Evolutionary conservation across 2,797 vertebrate genomes (phyloP).

Genomic region (Premnoplex brunnescens): DNA sequence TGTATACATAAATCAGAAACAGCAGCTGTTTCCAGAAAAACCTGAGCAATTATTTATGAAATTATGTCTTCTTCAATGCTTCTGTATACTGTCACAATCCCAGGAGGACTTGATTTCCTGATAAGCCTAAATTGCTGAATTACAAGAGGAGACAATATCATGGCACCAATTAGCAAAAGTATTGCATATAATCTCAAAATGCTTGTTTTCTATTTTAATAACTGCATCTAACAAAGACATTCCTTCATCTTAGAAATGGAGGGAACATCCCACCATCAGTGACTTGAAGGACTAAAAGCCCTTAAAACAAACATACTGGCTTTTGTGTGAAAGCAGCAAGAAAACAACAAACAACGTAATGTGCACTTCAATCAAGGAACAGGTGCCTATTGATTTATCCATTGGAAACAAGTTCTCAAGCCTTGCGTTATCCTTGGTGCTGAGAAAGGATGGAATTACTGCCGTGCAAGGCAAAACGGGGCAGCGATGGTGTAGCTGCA

Average conservation of each 20-base stretch:
- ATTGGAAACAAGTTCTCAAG: background rate
- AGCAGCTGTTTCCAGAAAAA: slow-evolving; percentile 63
- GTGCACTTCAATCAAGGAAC: background rate
- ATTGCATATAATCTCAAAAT: slow-evolving; percentile 20
- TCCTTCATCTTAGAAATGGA: background rate
- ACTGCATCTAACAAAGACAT: background rate
- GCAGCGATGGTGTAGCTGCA: background rate
- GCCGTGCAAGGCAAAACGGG: rapidly evolving
- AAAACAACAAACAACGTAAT: rapidly evolving
- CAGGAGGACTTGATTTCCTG: slow-evolving; percentile 38
- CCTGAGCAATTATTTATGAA: slow-evolving; percentile 78
- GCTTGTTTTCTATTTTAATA: background rate
- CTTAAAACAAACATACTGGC: background rate
- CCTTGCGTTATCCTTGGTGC: background rate
- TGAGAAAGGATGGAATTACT: background rate
- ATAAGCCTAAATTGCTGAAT: slow-evolving; percentile 49
- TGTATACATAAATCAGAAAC: slow-evolving; percentile 51
- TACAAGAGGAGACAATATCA: slow-evolving; percentile 53
- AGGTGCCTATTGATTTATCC: background rate
- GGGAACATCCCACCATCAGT: background rate
- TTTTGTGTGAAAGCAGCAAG: background rate
- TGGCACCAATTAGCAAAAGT: slow-evolving; percentile 50
- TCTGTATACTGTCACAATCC: slow-evolving; percentile 14
- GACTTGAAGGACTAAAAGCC: background rate
- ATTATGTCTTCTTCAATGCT: slow-evolving; percentile 74